Percentiles rank a stretch among this genome's conserved stretches.
phyloP scores from a whole-genome alignment of 2,797 vertebrate genomes.

The Myotis vivesi region DNA sequence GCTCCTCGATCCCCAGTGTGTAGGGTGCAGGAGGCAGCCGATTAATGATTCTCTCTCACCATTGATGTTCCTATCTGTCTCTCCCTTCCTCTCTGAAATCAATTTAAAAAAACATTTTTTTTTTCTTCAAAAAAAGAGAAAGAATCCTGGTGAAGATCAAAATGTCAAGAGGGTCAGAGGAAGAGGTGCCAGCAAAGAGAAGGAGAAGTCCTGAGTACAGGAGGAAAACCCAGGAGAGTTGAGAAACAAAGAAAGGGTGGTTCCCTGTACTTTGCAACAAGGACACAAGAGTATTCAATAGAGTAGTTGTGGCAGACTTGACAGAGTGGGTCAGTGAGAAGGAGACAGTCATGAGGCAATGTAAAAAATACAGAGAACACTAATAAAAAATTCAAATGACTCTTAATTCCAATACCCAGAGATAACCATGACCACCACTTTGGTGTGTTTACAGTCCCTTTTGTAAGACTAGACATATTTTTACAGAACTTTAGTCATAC shows the following conservation, averaged over 20 bases:
- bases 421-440: not conserved
- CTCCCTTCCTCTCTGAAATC: too few relatives aligned
- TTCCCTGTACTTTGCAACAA: not conserved
- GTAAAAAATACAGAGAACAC: not conserved
- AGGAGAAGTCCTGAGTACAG: not conserved
- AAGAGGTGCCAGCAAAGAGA: not conserved
- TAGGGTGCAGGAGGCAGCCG: too few relatives aligned
- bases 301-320: not conserved
- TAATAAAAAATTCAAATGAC: not conserved
- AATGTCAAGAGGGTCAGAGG: not conserved
- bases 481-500: not conserved
- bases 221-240: not conserved
- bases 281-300: not conserved
- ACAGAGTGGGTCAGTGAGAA: not conserved
- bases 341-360: not conserved
- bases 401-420: not conserved
- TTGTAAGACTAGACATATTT: not conserved
- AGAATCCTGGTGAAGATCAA: not conserved
- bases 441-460: not conserved
- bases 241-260: not conserved
- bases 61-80: too few relatives aligned
- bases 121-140: not conserved
- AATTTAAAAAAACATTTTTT: too few relatives aligned
- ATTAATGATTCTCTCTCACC: too few relatives aligned
- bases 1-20: too few relatives aligned